Evolutionary conservation across 2,797 vertebrate genomes (phyloP).

Genomic region (Sebastes goodei): DNA sequence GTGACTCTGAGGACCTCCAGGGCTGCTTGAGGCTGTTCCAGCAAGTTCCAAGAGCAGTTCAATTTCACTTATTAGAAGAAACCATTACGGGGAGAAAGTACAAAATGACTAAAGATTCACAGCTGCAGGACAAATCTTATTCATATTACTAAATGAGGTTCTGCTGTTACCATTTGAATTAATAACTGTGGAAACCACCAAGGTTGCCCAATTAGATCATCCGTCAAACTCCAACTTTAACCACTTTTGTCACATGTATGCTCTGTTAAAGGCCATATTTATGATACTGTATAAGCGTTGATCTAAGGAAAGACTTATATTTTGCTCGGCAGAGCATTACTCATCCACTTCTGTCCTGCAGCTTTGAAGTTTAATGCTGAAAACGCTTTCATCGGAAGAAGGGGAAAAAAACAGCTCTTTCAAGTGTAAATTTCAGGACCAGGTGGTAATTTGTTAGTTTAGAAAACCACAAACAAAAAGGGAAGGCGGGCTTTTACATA

Average conservation of each 20-base stretch:
- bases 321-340: neutral
- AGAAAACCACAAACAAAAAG: conserved; percentile 20
- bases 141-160: neutral
- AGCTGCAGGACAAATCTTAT: neutral
- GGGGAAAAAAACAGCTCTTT: conserved; percentile 24
- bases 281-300: neutral
- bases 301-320: neutral
- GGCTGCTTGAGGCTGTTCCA: neutral
- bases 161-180: neutral
- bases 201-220: neutral
- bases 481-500: neutral
- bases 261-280: neutral
- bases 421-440: conserved; percentile 61
- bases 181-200: neutral
- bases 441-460: conserved; percentile 48
- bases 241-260: neutral
- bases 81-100: neutral
- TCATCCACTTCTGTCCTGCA: neutral
- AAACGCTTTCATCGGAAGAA: neutral
- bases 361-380: conserved; percentile 2
- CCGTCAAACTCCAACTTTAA: neutral
- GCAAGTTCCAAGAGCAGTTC: neutral
- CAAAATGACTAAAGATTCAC: neutral
- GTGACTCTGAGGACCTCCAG: neutral
- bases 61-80: neutral